Percentiles rank a stretch among this genome's conserved stretches.
These are phyloP conservation scores for Phaenicophaeus curvirostris DNA, from an alignment of 2,797 vertebrate genomes.

Conservation along the genomic window DNA sequence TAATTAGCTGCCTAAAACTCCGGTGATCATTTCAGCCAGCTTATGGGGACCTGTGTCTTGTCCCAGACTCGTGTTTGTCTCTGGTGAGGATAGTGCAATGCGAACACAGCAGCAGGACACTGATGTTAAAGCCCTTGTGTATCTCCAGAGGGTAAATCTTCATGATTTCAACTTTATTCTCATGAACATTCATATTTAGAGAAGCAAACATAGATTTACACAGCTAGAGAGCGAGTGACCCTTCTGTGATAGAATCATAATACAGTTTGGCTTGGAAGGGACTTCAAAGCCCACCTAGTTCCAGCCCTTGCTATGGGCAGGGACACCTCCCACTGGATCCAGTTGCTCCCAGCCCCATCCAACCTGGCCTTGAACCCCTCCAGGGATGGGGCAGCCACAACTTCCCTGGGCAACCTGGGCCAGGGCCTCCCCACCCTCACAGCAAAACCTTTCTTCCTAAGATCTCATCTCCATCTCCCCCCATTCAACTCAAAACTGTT, in stretches of 20 bases:
- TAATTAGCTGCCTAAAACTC: not conserved
- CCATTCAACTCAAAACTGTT: too few species aligned
- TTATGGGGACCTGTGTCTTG: not conserved
- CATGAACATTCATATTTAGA: not conserved
- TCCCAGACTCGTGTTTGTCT: not conserved
- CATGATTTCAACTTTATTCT: not conserved
- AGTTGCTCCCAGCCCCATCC: too few species aligned
- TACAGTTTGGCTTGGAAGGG: too few species aligned
- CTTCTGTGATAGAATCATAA: not conserved
- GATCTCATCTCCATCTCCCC: too few species aligned
- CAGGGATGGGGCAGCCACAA: too few species aligned
- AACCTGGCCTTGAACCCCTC: too few species aligned
- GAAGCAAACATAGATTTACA: not conserved
- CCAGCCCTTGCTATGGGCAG: too few species aligned
- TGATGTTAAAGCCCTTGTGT: not conserved
- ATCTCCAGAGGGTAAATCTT: not conserved
- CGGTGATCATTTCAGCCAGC: not conserved
- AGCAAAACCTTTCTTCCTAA: too few species aligned
- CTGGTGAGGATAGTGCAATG: not conserved
- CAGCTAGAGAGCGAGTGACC: not conserved
- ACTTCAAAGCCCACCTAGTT: too few species aligned
- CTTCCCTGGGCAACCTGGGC: too few species aligned
- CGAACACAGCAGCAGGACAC: accelerated
- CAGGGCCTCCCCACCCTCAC: too few species aligned
- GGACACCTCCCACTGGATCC: too few species aligned